These are phyloP conservation scores for Nannobrachium achirus DNA, from an alignment of 2,113 vertebrate species.

Conservation along the genomic window DNA sequence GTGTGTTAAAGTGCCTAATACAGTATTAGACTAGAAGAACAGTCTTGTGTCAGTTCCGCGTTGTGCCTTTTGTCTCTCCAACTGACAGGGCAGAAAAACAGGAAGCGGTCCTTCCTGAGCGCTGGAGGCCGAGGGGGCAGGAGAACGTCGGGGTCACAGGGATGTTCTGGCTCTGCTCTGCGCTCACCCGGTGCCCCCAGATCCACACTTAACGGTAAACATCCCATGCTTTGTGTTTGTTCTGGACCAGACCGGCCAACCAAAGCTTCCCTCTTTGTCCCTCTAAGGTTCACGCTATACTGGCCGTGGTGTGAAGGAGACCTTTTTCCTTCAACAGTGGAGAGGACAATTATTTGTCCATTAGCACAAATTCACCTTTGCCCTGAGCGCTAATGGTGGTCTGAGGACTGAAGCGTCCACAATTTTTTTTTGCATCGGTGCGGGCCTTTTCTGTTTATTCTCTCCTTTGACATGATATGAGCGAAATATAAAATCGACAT, in stretches of 20 bases:
- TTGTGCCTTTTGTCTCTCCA: conserved; percentile 56
- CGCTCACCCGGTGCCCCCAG: conserved; percentile 10
- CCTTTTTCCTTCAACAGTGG: not conserved
- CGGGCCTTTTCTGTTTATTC: too few species aligned
- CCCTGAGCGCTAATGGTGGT: too few species aligned
- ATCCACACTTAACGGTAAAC: conserved; percentile 25
- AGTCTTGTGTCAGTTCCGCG: conserved; percentile 40
- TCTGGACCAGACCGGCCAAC: conserved; percentile 14
- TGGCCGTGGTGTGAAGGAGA: not conserved
- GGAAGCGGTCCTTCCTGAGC: conserved; percentile 76
- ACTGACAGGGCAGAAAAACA: conserved; percentile 75
- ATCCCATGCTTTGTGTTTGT: conserved; percentile 30
- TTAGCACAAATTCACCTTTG: not conserved
- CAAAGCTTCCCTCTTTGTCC: conserved; percentile 2
- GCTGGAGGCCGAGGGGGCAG: conserved; percentile 49
- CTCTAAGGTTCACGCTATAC: not conserved
- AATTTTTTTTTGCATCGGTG: too few species aligned
- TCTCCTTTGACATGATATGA: not conserved
- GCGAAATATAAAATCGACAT: not conserved
- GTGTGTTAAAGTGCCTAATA: too few species aligned
- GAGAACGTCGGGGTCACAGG: conserved; percentile 17
- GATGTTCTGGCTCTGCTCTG: conserved; percentile 12
- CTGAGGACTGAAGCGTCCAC: too few species aligned
- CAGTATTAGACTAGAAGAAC: too few species aligned
- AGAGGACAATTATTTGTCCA: not conserved